Conservation (phyloP, 2,888 invertebrate genomes). For the Cheilosia impressa region DNA sequence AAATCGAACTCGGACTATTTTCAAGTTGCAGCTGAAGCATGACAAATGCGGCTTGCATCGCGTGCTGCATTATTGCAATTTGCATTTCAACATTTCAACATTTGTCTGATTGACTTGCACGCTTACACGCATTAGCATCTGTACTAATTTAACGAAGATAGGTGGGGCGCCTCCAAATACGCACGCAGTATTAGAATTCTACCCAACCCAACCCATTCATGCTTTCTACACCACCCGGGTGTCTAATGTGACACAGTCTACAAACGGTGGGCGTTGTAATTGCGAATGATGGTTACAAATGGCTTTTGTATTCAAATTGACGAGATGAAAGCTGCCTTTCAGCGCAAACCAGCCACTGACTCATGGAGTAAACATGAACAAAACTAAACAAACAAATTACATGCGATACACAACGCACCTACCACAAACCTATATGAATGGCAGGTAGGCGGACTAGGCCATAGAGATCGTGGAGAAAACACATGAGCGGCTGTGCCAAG, state of each 20-base stretch:
- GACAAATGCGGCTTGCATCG: conserved; percentile 2
- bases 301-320: conserved; percentile 10
- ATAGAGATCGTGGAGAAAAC: too few relatives aligned
- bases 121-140: background rate
- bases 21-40: background rate
- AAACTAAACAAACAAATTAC: too few relatives aligned
- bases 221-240: background rate
- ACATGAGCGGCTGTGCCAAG: too few relatives aligned
- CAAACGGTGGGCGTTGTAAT: conserved; percentile 3
- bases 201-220: conserved; percentile 10
- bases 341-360: too few relatives aligned
- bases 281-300: conserved; percentile 8
- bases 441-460: too few relatives aligned
- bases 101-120: conserved; percentile 9
- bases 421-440: too few relatives aligned
- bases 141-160: background rate
- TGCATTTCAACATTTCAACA: background rate
- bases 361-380: too few relatives aligned
- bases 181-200: background rate
- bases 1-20: conserved; percentile 13
- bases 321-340: conserved; percentile 4
- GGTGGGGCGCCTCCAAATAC: background rate
- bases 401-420: too few relatives aligned
- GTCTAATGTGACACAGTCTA: conserved; percentile 20
- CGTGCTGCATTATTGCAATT: conserved; percentile 20